Conservation (phyloP, 2,113 vertebrate species). For the Callopanchax toddi region DNA sequence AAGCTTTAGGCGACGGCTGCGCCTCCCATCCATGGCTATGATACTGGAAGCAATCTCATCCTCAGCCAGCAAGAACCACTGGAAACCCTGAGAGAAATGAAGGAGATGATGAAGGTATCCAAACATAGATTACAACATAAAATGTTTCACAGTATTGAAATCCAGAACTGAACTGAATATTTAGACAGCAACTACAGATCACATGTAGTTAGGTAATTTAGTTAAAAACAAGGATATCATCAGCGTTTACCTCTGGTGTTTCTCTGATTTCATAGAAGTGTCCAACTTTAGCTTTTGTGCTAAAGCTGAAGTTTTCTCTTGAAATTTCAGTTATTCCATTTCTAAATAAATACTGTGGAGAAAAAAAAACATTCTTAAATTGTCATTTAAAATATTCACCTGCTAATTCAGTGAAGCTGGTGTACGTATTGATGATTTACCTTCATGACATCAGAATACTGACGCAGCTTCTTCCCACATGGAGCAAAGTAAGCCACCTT, state of each 20-base stretch:
- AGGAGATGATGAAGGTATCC: neutral
- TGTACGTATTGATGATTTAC: constrained; percentile 64
- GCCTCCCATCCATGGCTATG: constrained; percentile 89
- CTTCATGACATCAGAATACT: constrained; percentile 96
- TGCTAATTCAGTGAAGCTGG: no score
- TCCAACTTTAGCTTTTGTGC: constrained; percentile 96
- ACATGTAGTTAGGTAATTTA: no score
- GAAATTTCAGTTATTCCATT: constrained; percentile 96
- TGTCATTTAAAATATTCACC: no score
- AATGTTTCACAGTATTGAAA: neutral
- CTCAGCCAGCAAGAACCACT: constrained; percentile 91
- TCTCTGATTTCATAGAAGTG: constrained; percentile 98
- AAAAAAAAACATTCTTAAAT: constrained; percentile 9
- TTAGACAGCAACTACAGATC: neutral
- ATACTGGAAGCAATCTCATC: constrained; percentile 87
- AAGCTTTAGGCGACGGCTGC: constrained; percentile 82
- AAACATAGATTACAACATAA: neutral
- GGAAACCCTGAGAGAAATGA: constrained; percentile 83
- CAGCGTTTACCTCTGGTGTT: constrained; percentile 89
- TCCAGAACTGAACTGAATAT: neutral
- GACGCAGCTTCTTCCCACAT: constrained; percentile 94
- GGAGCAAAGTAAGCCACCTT: constrained; percentile 94
- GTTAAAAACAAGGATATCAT: no score
- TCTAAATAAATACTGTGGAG: constrained; percentile 92
- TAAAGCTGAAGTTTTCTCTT: constrained; percentile 98